These are phyloP conservation scores for Ceraclea dissimilis DNA, from an alignment of 2,888 invertebrate genomes.

Conservation along the genomic window DNA sequence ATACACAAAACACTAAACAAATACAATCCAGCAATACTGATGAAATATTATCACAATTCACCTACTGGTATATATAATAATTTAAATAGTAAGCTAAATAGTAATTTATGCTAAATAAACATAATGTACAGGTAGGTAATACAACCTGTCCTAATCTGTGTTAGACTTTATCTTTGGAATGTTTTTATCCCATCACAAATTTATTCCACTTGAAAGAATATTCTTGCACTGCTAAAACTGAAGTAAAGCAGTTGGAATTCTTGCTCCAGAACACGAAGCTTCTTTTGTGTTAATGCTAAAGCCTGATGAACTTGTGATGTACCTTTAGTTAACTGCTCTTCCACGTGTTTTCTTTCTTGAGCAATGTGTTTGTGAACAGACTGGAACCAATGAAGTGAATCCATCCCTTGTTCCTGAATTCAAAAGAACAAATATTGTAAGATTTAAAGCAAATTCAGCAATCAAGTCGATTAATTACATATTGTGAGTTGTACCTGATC, in stretches of 20 bases:
- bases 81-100: no score
- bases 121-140: no score
- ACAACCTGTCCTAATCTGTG: no score
- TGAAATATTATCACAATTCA: no score
- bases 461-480: neutral
- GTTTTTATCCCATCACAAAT: no score
- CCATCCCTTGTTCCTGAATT: constrained; percentile 63
- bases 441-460: no score
- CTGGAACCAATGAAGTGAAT: constrained; percentile 92
- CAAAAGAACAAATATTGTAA: no score
- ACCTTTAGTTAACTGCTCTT: constrained; percentile 59
- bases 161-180: no score
- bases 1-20: no score
- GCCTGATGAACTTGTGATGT: constrained; percentile 91
- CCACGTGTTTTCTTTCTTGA: constrained; percentile 50
- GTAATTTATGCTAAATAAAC: no score
- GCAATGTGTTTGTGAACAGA: constrained; percentile 70
- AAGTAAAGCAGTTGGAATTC: constrained; percentile 89
- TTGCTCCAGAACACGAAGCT: constrained; percentile 61
- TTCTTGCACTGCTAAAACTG: constrained; percentile 87
- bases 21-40: no score
- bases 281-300: constrained; percentile 77
- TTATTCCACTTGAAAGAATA: constrained; percentile 86
- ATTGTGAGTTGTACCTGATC: constrained; percentile 54
- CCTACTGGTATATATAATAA: no score